A percentile compares a stretch with the other conserved stretches of the same genome.
phyloP scores from a whole-genome alignment of 1,140 invertebrate species.

The Zaprionus gabonicus region DNA sequence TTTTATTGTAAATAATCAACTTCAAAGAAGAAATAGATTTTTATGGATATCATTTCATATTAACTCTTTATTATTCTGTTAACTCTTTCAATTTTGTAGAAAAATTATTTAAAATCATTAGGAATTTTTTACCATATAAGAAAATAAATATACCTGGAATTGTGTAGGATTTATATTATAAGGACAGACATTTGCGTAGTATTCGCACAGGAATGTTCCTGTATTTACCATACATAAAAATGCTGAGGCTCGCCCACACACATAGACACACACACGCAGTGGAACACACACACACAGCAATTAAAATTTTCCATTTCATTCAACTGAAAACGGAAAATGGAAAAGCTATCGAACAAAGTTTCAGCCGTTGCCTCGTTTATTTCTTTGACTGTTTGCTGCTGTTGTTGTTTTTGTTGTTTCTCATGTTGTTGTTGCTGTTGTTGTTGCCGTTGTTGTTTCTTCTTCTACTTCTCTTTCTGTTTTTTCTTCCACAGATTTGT shows the following conservation, averaged over 20 bases:
- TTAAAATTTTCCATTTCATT: slow-evolving; percentile 84
- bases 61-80: too few relatives aligned
- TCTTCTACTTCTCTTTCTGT: slow-evolving; percentile 38
- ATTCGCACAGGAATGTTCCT: not conserved
- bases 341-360: slow-evolving; percentile 65
- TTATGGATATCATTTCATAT: not conserved
- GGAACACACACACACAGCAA: slow-evolving; percentile 57
- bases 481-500: slow-evolving; percentile 71
- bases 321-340: slow-evolving; percentile 73
- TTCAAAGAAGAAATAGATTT: not conserved
- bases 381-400: slow-evolving; percentile 31
- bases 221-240: not conserved
- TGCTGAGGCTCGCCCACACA: not conserved
- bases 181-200: slow-evolving; percentile 6
- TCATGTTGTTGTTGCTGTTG: slow-evolving; percentile 31
- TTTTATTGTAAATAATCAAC: too few relatives aligned
- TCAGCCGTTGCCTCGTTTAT: slow-evolving; percentile 47
- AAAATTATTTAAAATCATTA: too few relatives aligned
- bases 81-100: too few relatives aligned
- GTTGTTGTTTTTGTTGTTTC: slow-evolving; percentile 28
- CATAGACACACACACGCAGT: slow-evolving; percentile 34
- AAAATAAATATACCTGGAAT: not conserved
- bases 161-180: not conserved
- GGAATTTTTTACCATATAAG: not conserved
- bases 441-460: slow-evolving; percentile 11